Conservation (phyloP, 2,113 vertebrate genomes). For the Onychostoma macrolepis region DNA sequence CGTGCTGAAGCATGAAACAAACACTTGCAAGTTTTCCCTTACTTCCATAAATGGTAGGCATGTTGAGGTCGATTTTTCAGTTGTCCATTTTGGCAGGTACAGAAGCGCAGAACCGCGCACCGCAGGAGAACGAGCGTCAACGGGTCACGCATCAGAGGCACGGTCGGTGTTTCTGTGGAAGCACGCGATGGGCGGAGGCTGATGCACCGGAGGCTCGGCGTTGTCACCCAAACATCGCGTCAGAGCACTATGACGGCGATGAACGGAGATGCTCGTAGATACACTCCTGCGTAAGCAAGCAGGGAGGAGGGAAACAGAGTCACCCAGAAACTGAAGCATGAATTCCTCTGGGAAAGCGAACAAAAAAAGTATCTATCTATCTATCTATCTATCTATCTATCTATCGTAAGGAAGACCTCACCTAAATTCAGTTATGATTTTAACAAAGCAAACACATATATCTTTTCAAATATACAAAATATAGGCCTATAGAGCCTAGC, state of each 20-base stretch:
- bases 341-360: slow-evolving; percentile 2
- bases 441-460: neutral
- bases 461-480: neutral
- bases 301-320: slow-evolving; percentile 13
- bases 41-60: slow-evolving; percentile 71
- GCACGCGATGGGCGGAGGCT: slow-evolving; percentile 53
- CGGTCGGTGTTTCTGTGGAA: slow-evolving; percentile 33
- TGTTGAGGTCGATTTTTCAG: slow-evolving; percentile 70
- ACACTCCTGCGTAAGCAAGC: slow-evolving; percentile 27
- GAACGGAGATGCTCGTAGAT: neutral
- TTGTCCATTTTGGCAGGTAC: slow-evolving; percentile 70
- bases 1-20: slow-evolving; percentile 71
- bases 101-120: slow-evolving; percentile 20
- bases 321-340: neutral
- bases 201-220: neutral
- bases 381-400: slow-evolving; percentile 25
- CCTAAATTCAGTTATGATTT: neutral
- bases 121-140: slow-evolving; percentile 32
- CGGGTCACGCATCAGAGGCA: slow-evolving; percentile 30
- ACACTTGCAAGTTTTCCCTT: slow-evolving; percentile 74
- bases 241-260: slow-evolving; percentile 25
- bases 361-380: neutral
- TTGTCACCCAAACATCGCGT: slow-evolving; percentile 35
- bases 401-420: neutral
- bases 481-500: neutral